Base-by-base conservation (phyloP, 2,113 vertebrate species). In the Stomatorhinus ivindoensis region DNA sequence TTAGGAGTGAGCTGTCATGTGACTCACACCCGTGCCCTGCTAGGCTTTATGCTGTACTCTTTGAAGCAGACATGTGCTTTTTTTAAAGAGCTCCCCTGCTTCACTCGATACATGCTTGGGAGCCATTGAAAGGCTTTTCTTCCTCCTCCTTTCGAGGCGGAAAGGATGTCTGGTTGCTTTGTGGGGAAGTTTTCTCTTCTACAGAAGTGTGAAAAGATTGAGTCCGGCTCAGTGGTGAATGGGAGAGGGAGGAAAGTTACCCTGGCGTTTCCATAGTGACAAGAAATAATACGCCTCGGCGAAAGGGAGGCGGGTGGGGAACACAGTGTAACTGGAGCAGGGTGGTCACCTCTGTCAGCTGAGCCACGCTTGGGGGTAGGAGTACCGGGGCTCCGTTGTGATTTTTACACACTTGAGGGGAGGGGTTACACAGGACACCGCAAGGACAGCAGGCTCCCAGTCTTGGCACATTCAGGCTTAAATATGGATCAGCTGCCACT, bases 181-280 rank as follows among this genome's bases (percentile, higher is more conserved):
- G 83, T 83, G 47, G 46, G n/a, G 44, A 24, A 27, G 65, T 31
- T 31, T 80, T 51, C 50, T 58, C 61, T 89, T 73, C 51, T 86
- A 53, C n/a, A 24, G 85, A 27, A 87, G 46, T 91, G 90, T 91
- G 91, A 92, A 91, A 90, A 91, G 88, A 92, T 91, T 90, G 92
- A 31, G 89, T 73, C 88, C 90, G 92, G 93, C 92, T 94, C 90
- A 61, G 89, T 91, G 50, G 80, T 93, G 94, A 95, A 95, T 53
- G 86, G 86, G 92, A 87, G 90, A 91, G 89, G 92, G 90, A 91
- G 39, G 93, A 95, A 95, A 91, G 92, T 93, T 94, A 94, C 93
- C 92, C 47, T 89, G 47, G 89, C 3, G 95, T 96, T 96, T 93
- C 94, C 90, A 39, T 80, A 93, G 95, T 89, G 93, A 96, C 94